Base-by-base conservation (phyloP, 2,888 invertebrate species). In the Drosophila mercatorum region DNA sequence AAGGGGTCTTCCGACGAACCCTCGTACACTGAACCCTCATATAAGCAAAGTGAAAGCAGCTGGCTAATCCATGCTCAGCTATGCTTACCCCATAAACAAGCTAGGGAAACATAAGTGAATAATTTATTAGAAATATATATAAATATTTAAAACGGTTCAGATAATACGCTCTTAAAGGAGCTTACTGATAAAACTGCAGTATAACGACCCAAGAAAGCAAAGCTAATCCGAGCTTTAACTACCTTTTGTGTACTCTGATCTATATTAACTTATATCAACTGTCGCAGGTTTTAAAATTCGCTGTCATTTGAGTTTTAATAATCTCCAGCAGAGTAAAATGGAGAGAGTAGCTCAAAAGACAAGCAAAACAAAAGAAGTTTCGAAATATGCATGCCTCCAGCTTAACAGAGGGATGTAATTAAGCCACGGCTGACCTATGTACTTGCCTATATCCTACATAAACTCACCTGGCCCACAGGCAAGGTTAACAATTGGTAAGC, bases 401-500 rank as follows among this genome's bases (percentile, higher is more conserved):
- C 51, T 36, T 44, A 26, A 38, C 10, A 34, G 26, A 11, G n/a
- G n/a, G 22, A 62, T 47, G 26, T 34, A 12, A 65, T 65, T 22
- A 38, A 53, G 38, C 31, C 40, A 34, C 2, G 34, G 36, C 6
- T 51, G 51, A 6, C 34, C 36, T 36, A 31, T 12, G 36, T 10
- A 10, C 28, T 28, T 28, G 44, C 38, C 10, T 65, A 17, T 26
- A 49, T 34, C 34, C 17, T 6, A 6, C n/a, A 46, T 28, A 67
- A 40, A 31, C 41, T 31, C n/a, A 43, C 41, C 41, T 43, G 40
- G 40, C 41, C 56, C 36, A n/a, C 31, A n/a, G 51, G 49, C 41
- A 69, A 51, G 63, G 71, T 56, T 51, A 71, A 49, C 55, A 51
- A 63, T 47, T 43, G 53, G 69, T 26, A 31, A 10, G 22, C 38